Evolutionary conservation across 2,888 invertebrate genomes (phyloP).

Genomic region (Rhagonycha fulva): DNA sequence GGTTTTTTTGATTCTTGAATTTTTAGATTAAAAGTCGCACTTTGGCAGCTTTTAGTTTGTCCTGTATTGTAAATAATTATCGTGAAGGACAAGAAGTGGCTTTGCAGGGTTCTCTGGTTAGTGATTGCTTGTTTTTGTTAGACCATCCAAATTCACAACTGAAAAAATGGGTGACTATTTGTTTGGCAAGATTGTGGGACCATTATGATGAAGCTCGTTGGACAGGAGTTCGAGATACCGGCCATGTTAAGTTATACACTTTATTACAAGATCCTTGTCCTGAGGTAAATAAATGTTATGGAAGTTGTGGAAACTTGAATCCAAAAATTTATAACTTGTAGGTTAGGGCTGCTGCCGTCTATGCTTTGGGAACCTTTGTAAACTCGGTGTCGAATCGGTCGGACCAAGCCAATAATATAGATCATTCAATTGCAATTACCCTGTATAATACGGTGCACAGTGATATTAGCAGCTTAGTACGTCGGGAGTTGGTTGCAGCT

Average conservation of each 20-base stretch:
- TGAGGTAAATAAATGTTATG: slow-evolving; percentile 64
- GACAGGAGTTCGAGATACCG: slow-evolving; percentile 93
- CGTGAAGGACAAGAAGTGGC: slow-evolving; percentile 89
- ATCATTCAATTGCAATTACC: slow-evolving; percentile 89
- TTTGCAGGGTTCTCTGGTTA: slow-evolving; percentile 85
- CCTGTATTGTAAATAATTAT: slow-evolving; percentile 90
- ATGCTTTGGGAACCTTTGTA: slow-evolving; percentile 92
- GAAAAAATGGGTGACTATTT: slow-evolving; percentile 89
- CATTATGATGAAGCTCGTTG: slow-evolving; percentile 87
- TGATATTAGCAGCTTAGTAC: slow-evolving; percentile 86
- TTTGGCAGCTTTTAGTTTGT: slow-evolving; percentile 92
- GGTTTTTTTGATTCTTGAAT: background rate
- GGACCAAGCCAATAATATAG: slow-evolving; percentile 92
- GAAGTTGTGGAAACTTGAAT: background rate
- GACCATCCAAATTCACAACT: slow-evolving; percentile 69
- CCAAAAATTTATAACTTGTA: slow-evolving; percentile 41
- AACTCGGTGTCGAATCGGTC: slow-evolving; percentile 82
- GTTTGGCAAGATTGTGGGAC: slow-evolving; percentile 89
- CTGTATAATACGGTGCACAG: slow-evolving; percentile 75
- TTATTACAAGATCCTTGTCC: slow-evolving; percentile 81
- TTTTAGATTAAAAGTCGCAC: slow-evolving; percentile 82
- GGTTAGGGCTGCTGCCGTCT: slow-evolving; percentile 91
- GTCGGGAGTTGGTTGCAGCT: slow-evolving; percentile 85
- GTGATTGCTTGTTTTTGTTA: slow-evolving; percentile 90
- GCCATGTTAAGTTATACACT: slow-evolving; percentile 92